Percentiles rank a stretch among this genome's conserved stretches.
These are phyloP conservation scores for Sacculina carcini DNA, from an alignment of 2,888 invertebrate genomes.

Conservation along the genomic window DNA sequence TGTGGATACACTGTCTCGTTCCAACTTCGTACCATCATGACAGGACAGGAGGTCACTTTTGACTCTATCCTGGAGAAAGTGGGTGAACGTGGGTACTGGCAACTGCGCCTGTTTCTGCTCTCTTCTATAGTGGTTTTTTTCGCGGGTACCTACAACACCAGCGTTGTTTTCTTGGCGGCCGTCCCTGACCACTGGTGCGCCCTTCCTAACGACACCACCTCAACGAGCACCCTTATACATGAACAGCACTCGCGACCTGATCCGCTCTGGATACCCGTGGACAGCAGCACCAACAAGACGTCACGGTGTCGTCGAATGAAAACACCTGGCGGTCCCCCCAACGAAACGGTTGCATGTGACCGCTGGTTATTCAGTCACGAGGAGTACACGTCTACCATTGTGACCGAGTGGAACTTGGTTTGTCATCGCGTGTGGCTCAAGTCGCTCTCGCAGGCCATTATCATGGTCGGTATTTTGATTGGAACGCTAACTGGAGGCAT, in stretches of 20 bases:
- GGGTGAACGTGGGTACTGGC: slow-evolving; percentile 8
- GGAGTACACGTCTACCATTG: slow-evolving; percentile 7
- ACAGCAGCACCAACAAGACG: slow-evolving; percentile 1
- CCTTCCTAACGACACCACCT: not conserved
- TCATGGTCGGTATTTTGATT: slow-evolving; percentile 13
- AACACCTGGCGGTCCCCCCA: slow-evolving; percentile 2
- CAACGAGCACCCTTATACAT: too few relatives aligned
- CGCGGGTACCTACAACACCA: not conserved
- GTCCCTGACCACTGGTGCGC: slow-evolving; percentile 1
- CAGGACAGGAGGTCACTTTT: too few relatives aligned
- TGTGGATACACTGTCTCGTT: too few relatives aligned
- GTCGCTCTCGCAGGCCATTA: slow-evolving; percentile 11
- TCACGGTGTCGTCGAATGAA: not conserved
- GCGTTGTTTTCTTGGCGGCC: slow-evolving; percentile 2
- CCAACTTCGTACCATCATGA: too few relatives aligned
- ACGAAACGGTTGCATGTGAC: not conserved
- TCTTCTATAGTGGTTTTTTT: not conserved
- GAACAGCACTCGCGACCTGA: too few relatives aligned
- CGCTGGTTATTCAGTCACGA: slow-evolving; percentile 6
- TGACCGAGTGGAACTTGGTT: slow-evolving; percentile 13
- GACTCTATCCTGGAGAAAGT: slow-evolving; percentile 5
- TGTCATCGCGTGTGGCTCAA: slow-evolving; percentile 9
- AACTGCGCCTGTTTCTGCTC: slow-evolving; percentile 3
- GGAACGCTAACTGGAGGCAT: slow-evolving; percentile 13
- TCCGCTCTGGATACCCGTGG: not conserved